Evolutionary conservation across 1,140 invertebrate species (phyloP).

Genomic region (Arctopsyche grandis): DNA sequence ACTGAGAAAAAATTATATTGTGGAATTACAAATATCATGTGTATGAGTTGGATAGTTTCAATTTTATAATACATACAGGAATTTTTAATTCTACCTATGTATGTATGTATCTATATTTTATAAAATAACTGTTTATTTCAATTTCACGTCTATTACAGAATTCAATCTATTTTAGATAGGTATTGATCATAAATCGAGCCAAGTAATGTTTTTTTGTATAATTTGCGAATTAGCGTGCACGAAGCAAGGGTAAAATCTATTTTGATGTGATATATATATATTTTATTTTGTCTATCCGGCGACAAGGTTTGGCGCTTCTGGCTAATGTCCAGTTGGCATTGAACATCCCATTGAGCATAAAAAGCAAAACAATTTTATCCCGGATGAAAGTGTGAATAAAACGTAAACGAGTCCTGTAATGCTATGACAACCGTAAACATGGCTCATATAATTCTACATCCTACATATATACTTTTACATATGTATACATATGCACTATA

Average conservation of each 20-base stretch:
- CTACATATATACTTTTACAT: too few relatives aligned
- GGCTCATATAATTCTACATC: too few relatives aligned
- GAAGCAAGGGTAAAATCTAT: slow-evolving; percentile 43
- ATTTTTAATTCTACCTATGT: too few relatives aligned
- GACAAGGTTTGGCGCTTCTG: slow-evolving; percentile 43
- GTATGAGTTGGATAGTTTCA: too few relatives aligned
- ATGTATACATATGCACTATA: neutral
- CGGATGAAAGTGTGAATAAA: slow-evolving; percentile 38
- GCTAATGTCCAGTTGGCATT: slow-evolving; percentile 38
- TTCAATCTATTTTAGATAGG: neutral
- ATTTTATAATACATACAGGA: too few relatives aligned
- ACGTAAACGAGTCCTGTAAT: neutral
- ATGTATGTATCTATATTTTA: neutral
- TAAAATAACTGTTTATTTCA: too few relatives aligned
- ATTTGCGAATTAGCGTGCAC: neutral
- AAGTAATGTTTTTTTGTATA: neutral
- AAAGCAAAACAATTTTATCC: slow-evolving; percentile 29
- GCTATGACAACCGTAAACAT: too few relatives aligned
- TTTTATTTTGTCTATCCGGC: slow-evolving; percentile 41
- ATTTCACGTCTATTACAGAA: too few relatives aligned
- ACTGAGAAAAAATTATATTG: too few relatives aligned
- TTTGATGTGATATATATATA: slow-evolving; percentile 39
- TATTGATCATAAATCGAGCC: too few relatives aligned
- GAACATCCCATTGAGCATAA: slow-evolving; percentile 32
- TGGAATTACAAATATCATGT: too few relatives aligned